Evolutionary conservation across 2,888 invertebrate species (phyloP), one percentile per base, ranked within the genome.

Genomic region (Uropetala carovei): DNA sequence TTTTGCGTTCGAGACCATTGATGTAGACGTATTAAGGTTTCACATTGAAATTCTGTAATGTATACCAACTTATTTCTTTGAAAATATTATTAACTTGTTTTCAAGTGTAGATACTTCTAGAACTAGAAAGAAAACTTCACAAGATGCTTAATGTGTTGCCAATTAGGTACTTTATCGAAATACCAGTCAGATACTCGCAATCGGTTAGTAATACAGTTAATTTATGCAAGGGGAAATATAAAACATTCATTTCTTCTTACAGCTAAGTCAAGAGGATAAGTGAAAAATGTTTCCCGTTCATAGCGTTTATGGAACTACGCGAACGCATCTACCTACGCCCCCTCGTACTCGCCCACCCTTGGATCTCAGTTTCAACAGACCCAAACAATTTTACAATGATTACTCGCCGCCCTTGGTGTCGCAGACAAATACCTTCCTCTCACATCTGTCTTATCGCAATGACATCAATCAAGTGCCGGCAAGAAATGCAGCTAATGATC

Each of bases 331-430:
- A 64, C 89, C 89, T n/a, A 89, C 27, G 18, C 89, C 89, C 27
- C 86, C 59, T n/a, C 14, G 58, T 27, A 13, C 27, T 4, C 86
- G 60, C 14, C 60, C 43, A 43, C 89, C 89, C 8, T 10, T 64
- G 68, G 89, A 89, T n/a, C 89, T n/a, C 14, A 43, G 43, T 64
- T 89, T 89, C 89, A 30, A 18, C 18, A 89, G 89, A 13, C 43
- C 64, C 89, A 89, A 64, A 13, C 60, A 89, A n/a, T 27, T 64
- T 30, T 4, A 64, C n/a, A 60, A 64, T 30, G 89, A 89, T 43
- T 89, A 43, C 60, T n/a, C 89, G 1, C n/a, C 89, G 16, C 56
- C 64, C 8, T 64, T 64, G 18, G 27, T 64, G 22, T 64, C 64
- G 9, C 60, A 30, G n/a, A 89, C 64, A 2, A 43, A 59, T 43